Conservation (phyloP, 2,797 vertebrate species). For the Poeciliopsis infans region DNA sequence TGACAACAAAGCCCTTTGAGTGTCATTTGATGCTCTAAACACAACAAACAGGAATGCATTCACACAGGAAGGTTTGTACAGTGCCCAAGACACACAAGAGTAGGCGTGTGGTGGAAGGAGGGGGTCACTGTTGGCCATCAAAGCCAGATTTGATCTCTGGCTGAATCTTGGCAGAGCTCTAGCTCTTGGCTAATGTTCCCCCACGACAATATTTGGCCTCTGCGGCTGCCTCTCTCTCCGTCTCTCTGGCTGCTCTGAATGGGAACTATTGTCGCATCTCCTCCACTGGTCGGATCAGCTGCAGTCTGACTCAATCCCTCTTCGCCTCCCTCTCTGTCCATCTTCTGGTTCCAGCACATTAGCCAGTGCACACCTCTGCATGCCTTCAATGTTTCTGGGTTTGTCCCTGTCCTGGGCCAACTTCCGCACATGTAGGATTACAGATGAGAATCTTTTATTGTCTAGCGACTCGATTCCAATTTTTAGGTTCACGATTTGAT, state of each 20-base stretch:
- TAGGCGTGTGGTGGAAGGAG: constrained; percentile 43
- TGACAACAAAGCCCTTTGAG: not conserved
- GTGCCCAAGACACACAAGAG: constrained; percentile 37
- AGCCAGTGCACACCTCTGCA: constrained; percentile 16
- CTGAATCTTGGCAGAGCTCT: constrained; percentile 64
- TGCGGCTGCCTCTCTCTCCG: constrained; percentile 38
- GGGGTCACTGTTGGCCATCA: constrained; percentile 61
- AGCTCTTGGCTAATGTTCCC: constrained; percentile 70
- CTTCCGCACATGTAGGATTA: constrained; percentile 9
- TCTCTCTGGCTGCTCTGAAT: constrained; percentile 68
- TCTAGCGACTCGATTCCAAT: too few relatives aligned
- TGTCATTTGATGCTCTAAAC: constrained; percentile 27
- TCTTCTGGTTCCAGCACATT: constrained; percentile 1
- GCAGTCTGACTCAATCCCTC: constrained; percentile 63
- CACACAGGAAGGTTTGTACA: constrained; percentile 62
- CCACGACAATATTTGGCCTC: constrained; percentile 76
- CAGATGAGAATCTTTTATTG: too few relatives aligned
- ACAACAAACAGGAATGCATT: constrained; percentile 60
- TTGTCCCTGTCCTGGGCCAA: constrained; percentile 21
- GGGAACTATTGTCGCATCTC: constrained; percentile 73
- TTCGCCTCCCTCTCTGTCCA: constrained; percentile 29
- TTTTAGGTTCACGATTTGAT: too few relatives aligned
- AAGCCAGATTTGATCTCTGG: constrained; percentile 71
- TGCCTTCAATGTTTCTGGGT: constrained; percentile 10
- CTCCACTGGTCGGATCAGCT: constrained; percentile 72